Conservation (phyloP, 2,797 vertebrate genomes). For the Alca torda region DNA sequence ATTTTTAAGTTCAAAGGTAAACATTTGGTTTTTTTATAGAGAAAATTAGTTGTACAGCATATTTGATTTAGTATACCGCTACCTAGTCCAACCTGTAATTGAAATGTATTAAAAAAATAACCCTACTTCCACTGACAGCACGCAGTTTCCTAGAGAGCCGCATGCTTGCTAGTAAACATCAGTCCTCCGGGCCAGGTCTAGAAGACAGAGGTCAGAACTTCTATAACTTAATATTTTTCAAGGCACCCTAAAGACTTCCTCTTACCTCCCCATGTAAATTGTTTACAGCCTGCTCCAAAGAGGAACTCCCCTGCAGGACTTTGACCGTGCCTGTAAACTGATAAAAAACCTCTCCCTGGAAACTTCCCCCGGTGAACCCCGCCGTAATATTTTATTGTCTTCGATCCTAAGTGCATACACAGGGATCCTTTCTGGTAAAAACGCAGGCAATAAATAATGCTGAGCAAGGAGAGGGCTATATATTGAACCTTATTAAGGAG, state of each 20-base stretch:
- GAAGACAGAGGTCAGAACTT: conserved; percentile 59
- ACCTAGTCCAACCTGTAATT: conserved; percentile 46
- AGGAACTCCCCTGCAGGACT: background rate
- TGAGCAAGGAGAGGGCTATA: background rate
- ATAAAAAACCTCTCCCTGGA: conserved; percentile 42
- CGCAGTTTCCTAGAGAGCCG: conserved; percentile 38
- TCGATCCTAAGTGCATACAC: background rate
- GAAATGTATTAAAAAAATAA: conserved; percentile 54
- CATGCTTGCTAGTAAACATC: conserved; percentile 44
- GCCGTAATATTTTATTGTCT: conserved; percentile 46
- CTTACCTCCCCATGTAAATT: conserved; percentile 27
- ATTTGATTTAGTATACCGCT: conserved; percentile 49
- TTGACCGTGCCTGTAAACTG: background rate
- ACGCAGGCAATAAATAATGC: background rate
- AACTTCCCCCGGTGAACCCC: background rate
- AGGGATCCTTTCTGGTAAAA: conserved; percentile 17
- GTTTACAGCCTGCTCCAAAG: conserved; percentile 41
- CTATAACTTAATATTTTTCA: conserved; percentile 59
- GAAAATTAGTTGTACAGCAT: conserved; percentile 52
- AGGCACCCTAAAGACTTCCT: conserved; percentile 51
- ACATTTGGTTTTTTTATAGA: conserved; percentile 60
- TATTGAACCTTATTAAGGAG: background rate
- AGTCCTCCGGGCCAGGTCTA: conserved; percentile 35
- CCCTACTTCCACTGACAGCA: conserved; percentile 31
- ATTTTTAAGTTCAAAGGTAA: conserved; percentile 69